Base-by-base conservation (phyloP, 2,888 invertebrate species). In the Cataglyphis albicans region DNA sequence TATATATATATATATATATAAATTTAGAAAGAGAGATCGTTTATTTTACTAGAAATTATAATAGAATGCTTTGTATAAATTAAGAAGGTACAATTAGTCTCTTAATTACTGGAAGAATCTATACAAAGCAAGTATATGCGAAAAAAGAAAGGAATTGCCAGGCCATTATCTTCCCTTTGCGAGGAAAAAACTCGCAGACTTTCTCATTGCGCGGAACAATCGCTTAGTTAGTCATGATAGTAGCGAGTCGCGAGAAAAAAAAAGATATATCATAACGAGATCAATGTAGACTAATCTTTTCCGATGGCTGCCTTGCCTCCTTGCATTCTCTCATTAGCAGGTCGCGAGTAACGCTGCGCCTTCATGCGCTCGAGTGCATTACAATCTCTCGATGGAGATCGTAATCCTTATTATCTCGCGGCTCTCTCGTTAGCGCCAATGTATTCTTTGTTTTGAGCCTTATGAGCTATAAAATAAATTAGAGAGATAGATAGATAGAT, bases 401-500 rank as follows among this genome's bases (percentile, higher is more conserved):
- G 81, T 86, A 90, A 90, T 92, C 90, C 83, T 88, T 88, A 88
- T 89, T 90, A 86, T 86, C 85, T 76, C 84, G 86, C 86, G 75
- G 84, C 72, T 84, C 83, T 89, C 91, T 92, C 90, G 91, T 91
- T 91, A 91, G 85, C 84, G 82, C 70, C 88, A 81, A 90, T 82
- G 88, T 88, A 88, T 92, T 89, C 90, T 88, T 87, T 83, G 83
- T 55, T 76, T 73, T 2, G 86, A 84, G 86, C 87, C 90, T 91
- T 90, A 92, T 88, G 89, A 90, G 88, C 90, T 86, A 86, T 88
- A 90, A 91, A 91, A 87, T 87, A 87, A 88, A 84, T 86, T 84
- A 52, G 4, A 44, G 12, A 44, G 41, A 4, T 3, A 52, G 10
- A 12, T 12, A 41, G 41, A 15, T 12, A 41, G 41, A 41, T 3